Percentiles rank a stretch among this genome's conserved stretches.
phyloP scores from a whole-genome alignment of 2,888 invertebrate genomes.

The Metalampra italica region DNA sequence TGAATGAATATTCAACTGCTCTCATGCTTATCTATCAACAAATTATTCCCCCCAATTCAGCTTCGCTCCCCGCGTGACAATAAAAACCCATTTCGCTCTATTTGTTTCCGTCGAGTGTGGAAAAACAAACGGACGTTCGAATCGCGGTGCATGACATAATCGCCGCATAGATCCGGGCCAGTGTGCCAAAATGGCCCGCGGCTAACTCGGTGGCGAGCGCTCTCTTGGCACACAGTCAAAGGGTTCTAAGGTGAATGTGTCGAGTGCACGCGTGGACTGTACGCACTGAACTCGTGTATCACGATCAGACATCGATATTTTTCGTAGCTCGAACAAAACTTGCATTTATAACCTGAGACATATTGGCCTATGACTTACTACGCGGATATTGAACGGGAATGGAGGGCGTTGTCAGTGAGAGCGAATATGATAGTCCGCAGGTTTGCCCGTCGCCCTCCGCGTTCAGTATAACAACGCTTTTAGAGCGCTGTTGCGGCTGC shows the following conservation, averaged over 20 bases:
- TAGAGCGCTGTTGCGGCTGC: no score
- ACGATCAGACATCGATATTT: no score
- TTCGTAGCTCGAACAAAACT: no score
- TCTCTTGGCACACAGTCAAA: constrained; percentile 69
- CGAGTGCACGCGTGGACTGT: constrained; percentile 36
- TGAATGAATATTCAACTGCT: not conserved
- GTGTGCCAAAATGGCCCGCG: constrained; percentile 62
- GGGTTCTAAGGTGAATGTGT: constrained; percentile 71
- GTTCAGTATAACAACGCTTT: no score
- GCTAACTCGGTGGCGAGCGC: constrained; percentile 35
- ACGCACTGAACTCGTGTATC: no score
- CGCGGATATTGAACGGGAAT: no score
- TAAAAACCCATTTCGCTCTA: constrained; percentile 38
- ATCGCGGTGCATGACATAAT: constrained; percentile 72
- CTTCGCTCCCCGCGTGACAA: constrained; percentile 30
- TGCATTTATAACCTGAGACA: no score
- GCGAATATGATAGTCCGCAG: no score
- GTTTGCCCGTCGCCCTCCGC: no score
- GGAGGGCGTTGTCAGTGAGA: no score
- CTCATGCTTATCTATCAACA: not conserved
- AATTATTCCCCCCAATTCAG: not conserved
- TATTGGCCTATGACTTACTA: no score
- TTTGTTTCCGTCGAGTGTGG: constrained; percentile 43
- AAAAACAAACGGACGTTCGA: constrained; percentile 55
- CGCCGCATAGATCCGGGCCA: constrained; percentile 67